Evolutionary conservation across 2,797 vertebrate genomes (phyloP), one percentile per base, ranked within the genome.

Genomic region (Limosa lapponica): DNA sequence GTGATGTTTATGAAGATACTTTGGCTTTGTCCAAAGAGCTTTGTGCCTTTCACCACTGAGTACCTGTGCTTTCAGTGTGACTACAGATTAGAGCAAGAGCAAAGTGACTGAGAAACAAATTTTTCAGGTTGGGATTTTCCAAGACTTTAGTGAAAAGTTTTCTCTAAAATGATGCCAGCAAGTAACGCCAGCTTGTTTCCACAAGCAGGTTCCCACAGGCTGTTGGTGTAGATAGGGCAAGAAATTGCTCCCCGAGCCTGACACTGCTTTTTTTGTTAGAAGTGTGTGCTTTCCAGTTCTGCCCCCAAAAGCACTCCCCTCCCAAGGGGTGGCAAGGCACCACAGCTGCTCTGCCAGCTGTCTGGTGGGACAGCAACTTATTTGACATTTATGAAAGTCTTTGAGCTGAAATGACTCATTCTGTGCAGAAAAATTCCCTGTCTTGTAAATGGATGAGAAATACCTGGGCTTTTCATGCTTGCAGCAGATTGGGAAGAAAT

Each of bases 41-140:
- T 80, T 80, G 41, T 87, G 64, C 28, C 19, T 91, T 92, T 85
- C 52, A 32, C 62, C 61, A 55, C 34, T 58, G 43, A 70, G 8
- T 69, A 85, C 16, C 12, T 90, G 8, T 43, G 16, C 49, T 85
- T 89, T 87, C 44, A 57, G 36, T 48, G 18, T 81, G 34, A 32
- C 22, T 54, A 54, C 16, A 90, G 48, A 57, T 87, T 64, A 61
- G 27, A 80, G 19, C 1, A 8, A 85, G 27, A n/a, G n/a, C n/a
- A n/a, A n/a, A 16, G 12, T 19, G 22, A 61, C 39, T 61, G 58
- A 87, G 19, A 27, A 92, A 23, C 1, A 34, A 8, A 49, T 64
- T 52, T 90, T 90, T 71, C 22, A n/a, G 20, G n/a, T 62, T 1
- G 28, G 83, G 61, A 39, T 78, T 93, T 97, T 96, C 91, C 72